Percentiles rank a stretch among this genome's conserved stretches.
phyloP scores from a whole-genome alignment of 2,797 vertebrate species.

The Perodicticus potto region DNA sequence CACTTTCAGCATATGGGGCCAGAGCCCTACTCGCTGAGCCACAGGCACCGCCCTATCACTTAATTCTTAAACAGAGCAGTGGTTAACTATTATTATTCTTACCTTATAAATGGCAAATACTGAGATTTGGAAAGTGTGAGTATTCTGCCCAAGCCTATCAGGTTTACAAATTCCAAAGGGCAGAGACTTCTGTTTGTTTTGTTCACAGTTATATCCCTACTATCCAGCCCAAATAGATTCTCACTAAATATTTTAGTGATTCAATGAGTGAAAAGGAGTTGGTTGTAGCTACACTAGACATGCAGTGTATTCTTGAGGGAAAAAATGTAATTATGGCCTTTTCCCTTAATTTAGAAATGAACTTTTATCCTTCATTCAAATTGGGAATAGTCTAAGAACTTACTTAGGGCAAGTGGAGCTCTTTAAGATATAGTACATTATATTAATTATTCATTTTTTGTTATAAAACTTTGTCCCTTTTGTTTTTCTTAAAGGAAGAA shows the following conservation, averaged over 20 bases:
- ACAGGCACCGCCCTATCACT: neutral
- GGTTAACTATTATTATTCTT: conserved; percentile 46
- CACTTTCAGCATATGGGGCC: no score
- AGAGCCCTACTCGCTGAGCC: no score
- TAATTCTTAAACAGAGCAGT: conserved; percentile 41
- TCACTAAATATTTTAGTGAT: conserved; percentile 60
- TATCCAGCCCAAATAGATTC: neutral
- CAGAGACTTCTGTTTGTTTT: conserved; percentile 44
- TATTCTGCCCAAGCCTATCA: neutral
- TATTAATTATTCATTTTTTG: conserved; percentile 34
- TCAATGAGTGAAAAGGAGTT: conserved; percentile 28
- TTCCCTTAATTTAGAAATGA: conserved; percentile 56
- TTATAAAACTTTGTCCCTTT: conserved; percentile 44
- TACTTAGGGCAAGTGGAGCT: conserved; percentile 30
- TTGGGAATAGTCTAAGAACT: conserved; percentile 35
- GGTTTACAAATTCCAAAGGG: neutral
- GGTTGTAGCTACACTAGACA: neutral
- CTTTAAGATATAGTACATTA: conserved; percentile 47
- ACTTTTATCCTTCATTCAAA: neutral
- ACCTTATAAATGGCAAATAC: neutral
- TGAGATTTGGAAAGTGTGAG: conserved; percentile 35
- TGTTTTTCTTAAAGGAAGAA: conserved; percentile 63
- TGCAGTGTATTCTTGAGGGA: conserved; percentile 36
- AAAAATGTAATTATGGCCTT: conserved; percentile 19
- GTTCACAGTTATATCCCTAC: conserved; percentile 16